These are phyloP conservation scores for Parnassius mnemosyne DNA, from an alignment of 2,888 invertebrate genomes.

Conservation along the genomic window DNA sequence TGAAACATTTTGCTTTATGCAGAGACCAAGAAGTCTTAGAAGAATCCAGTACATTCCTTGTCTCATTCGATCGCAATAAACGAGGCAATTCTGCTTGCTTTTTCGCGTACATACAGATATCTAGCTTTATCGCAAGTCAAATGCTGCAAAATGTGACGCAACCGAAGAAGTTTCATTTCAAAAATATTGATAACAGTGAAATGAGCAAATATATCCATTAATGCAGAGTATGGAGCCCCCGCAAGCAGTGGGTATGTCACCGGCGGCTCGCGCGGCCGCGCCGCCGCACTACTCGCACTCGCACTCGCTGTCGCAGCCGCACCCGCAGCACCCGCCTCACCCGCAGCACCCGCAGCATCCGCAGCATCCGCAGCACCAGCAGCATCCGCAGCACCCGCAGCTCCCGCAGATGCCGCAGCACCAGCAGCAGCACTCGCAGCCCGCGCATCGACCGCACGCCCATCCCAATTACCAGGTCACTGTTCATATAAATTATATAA, in stretches of 20 bases:
- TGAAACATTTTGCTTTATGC: no score
- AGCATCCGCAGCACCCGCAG: conserved; percentile 33
- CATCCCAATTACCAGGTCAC: conserved; percentile 43
- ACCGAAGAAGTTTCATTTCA: no score
- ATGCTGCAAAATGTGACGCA: no score
- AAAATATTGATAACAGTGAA: background rate
- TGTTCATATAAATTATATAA: background rate
- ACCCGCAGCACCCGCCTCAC: conserved; percentile 41
- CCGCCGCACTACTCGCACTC: conserved; percentile 65
- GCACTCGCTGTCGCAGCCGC: conserved; percentile 65
- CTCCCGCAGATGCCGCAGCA: conserved; percentile 44
- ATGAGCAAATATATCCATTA: background rate
- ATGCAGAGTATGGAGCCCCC: conserved; percentile 31
- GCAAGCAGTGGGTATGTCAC: conserved; percentile 31
- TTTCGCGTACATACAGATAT: no score
- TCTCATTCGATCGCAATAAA: no score
- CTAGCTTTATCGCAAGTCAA: no score
- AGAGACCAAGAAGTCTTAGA: no score
- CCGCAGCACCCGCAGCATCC: conserved; percentile 38
- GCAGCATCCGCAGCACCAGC: conserved; percentile 49
- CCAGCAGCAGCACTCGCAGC: conserved; percentile 43
- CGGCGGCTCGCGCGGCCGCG: conserved; percentile 34
- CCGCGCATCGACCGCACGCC: conserved; percentile 34
- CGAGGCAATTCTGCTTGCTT: no score
- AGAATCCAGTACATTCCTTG: no score